A percentile compares a stretch with the other conserved stretches of the same genome.
Evolutionary conservation across 2,797 vertebrate genomes (phyloP).

Genomic region (Gallirallus australis): DNA sequence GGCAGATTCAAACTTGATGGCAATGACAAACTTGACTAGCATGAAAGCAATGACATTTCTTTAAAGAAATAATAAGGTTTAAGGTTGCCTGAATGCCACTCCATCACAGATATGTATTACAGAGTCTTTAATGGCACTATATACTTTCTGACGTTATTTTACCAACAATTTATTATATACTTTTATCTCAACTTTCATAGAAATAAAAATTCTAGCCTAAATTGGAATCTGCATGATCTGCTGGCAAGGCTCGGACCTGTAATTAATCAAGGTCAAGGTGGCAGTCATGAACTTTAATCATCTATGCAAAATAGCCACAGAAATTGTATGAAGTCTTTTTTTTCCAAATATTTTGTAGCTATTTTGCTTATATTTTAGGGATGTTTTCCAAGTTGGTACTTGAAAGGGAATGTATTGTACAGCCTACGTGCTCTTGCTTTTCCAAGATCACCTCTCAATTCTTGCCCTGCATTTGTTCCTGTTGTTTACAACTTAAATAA

Average conservation of each 20-base stretch:
- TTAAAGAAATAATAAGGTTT: background rate
- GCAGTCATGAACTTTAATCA: background rate
- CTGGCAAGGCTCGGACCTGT: background rate
- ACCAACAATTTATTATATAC: background rate
- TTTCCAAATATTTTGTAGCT: background rate
- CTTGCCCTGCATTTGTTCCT: background rate
- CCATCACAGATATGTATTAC: background rate
- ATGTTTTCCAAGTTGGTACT: background rate
- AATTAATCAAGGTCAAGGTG: background rate
- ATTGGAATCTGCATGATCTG: background rate
- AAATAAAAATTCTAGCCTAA: background rate
- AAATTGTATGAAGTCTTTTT: background rate
- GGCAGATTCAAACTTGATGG: background rate
- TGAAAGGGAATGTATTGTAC: background rate
- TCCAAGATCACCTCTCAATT: background rate
- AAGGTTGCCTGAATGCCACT: background rate
- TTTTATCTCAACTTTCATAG: background rate
- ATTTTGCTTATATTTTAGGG: background rate
- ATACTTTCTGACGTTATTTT: background rate
- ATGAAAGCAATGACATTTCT: conserved; percentile 20
- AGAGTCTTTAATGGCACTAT: background rate
- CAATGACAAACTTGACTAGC: background rate
- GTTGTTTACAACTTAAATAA: background rate
- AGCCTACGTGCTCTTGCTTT: accelerated
- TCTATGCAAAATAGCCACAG: background rate